Percentiles rank a stretch among this genome's conserved stretches.
Conservation (phyloP, 2,113 vertebrate species). For the Sinocyclocheilus maitianheensis region DNA sequence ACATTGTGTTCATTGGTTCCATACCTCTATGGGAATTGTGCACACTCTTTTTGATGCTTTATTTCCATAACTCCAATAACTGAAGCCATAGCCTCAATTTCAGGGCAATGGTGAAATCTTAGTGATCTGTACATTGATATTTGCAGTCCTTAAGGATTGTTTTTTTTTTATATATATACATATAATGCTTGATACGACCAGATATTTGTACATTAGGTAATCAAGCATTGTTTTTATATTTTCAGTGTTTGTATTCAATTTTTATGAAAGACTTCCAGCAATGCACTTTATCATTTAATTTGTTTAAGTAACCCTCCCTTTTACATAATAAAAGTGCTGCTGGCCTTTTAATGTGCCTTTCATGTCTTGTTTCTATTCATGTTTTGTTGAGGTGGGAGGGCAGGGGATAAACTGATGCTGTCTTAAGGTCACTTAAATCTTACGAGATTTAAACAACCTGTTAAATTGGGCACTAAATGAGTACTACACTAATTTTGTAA, state of each 20-base stretch:
- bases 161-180: neutral
- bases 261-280: constrained; percentile 45
- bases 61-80: constrained; percentile 57
- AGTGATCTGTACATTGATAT: constrained; percentile 66
- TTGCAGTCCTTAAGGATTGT: constrained; percentile 57
- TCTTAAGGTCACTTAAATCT: no score
- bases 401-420: neutral
- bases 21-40: constrained; percentile 40
- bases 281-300: constrained; percentile 22
- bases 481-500: no score
- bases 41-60: constrained; percentile 41
- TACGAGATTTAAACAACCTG: no score
- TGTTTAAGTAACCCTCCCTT: neutral
- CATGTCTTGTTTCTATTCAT: neutral
- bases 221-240: constrained; percentile 62
- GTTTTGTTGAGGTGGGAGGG: neutral
- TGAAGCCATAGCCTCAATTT: constrained; percentile 59
- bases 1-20: neutral
- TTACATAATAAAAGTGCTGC: constrained; percentile 52
- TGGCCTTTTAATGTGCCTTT: constrained; percentile 3
- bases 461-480: neutral
- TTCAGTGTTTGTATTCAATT: constrained; percentile 51
- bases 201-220: constrained; percentile 62
- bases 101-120: constrained; percentile 57
- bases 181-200: constrained; percentile 51